phyloP scores from a whole-genome alignment of 2,113 vertebrate species.

The Daboia siamensis region DNA sequence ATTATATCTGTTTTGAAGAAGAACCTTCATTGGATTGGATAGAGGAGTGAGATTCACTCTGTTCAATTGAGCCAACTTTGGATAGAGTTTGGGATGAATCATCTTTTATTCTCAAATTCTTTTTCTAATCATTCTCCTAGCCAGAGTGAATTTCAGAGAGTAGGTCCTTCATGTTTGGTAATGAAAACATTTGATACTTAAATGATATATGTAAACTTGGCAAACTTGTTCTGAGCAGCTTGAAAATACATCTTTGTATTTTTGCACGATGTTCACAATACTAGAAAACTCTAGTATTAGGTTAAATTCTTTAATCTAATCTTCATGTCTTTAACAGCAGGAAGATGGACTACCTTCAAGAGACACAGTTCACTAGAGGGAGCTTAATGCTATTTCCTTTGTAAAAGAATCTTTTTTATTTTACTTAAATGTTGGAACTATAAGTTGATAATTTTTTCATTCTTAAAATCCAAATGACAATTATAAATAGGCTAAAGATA shows the following conservation, averaged over 20 bases:
- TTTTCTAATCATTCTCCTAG: background rate
- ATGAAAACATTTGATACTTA: background rate
- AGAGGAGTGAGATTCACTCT: background rate
- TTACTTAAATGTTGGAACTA: rapidly evolving
- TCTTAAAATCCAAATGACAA: constrained; percentile 37
- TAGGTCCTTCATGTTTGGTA: background rate
- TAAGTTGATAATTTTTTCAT: background rate
- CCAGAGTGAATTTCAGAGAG: background rate
- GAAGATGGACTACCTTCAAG: background rate
- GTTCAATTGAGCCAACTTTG: background rate
- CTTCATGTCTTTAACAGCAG: background rate
- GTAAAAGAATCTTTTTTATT: rapidly evolving
- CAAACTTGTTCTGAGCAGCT: background rate
- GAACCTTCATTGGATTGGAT: background rate
- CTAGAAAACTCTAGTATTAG: background rate
- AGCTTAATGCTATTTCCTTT: constrained; percentile 37
- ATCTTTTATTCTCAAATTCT: background rate
- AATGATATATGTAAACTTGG: background rate
- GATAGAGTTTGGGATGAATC: background rate
- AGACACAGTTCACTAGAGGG: constrained; percentile 56
- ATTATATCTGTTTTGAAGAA: background rate
- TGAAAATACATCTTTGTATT: background rate
- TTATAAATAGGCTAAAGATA: constrained; percentile 48
- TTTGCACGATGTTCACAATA: background rate
- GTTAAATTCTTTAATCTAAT: background rate